Conservation (phyloP, 1,140 invertebrate genomes). For the Grapholita molesta region DNA sequence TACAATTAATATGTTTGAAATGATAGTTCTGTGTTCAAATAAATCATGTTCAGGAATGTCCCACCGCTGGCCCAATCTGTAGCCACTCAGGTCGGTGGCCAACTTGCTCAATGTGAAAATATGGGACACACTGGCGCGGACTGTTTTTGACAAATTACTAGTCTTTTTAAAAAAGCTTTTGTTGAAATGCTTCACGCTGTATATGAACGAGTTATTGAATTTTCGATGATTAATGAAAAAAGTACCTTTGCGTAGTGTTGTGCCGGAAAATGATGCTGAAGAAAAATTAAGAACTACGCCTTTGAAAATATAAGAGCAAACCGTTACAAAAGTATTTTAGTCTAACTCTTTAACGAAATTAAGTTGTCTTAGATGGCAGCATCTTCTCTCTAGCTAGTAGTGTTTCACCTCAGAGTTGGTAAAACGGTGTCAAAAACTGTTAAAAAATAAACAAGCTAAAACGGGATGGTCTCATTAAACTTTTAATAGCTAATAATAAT, state of each 20-base stretch:
- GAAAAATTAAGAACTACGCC: not conserved
- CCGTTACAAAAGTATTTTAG: no score
- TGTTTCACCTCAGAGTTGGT: no score
- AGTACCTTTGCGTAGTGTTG: no score
- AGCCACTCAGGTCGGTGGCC: not conserved
- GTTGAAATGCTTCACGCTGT: not conserved
- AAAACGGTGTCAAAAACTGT: no score
- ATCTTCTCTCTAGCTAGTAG: no score
- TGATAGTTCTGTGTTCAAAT: not conserved
- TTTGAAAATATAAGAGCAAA: not conserved
- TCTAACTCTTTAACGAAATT: no score
- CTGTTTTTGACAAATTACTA: slow-evolving; percentile 12
- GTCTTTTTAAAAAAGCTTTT: not conserved
- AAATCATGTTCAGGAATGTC: not conserved
- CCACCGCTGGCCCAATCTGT: not conserved
- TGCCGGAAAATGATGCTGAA: no score
- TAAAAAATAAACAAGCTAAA: no score
- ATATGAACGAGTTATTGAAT: not conserved
- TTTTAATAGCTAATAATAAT: no score
- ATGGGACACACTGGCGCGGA: not conserved
- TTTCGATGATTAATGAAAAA: not conserved
- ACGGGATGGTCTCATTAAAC: no score
- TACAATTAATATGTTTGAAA: no score
- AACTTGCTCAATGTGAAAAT: not conserved
- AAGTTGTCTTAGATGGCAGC: no score